These are phyloP conservation scores for Mormyrops boulengeri DNA, from an alignment of 2,797 vertebrate species.

Conservation along the genomic window DNA sequence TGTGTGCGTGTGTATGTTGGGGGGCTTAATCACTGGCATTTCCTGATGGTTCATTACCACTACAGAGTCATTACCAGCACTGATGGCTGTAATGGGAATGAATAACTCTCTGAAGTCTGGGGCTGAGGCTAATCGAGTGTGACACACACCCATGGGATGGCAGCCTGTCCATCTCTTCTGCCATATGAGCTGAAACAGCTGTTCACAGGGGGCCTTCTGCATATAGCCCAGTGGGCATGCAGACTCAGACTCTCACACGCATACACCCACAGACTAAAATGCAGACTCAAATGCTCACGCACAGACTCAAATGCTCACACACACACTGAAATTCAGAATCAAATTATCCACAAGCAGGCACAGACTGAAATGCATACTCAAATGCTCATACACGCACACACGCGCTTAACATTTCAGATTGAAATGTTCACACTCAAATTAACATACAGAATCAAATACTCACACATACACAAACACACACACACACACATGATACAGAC, in stretches of 20 bases:
- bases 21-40: constrained; percentile 1
- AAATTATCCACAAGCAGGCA: background rate
- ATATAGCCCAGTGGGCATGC: background rate
- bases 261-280: constrained; percentile 13
- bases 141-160: background rate
- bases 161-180: background rate
- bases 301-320: background rate
- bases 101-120: background rate
- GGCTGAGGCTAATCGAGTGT: constrained; percentile 7
- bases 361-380: background rate
- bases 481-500: background rate
- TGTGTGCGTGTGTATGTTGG: background rate
- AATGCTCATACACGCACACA: background rate
- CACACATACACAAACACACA: background rate
- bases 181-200: background rate
- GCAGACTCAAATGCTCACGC: background rate
- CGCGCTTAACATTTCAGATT: background rate
- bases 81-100: constrained; percentile 20
- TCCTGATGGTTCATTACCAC: constrained; percentile 3
- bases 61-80: constrained; percentile 16
- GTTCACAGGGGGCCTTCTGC: constrained; percentile 1
- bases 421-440: background rate
- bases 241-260: background rate
- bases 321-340: background rate
- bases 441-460: background rate